Percentiles rank a stretch among this genome's conserved stretches.
Evolutionary conservation across 2,888 invertebrate genomes (phyloP).

Genomic region (Nesidiocoris tenuis): DNA sequence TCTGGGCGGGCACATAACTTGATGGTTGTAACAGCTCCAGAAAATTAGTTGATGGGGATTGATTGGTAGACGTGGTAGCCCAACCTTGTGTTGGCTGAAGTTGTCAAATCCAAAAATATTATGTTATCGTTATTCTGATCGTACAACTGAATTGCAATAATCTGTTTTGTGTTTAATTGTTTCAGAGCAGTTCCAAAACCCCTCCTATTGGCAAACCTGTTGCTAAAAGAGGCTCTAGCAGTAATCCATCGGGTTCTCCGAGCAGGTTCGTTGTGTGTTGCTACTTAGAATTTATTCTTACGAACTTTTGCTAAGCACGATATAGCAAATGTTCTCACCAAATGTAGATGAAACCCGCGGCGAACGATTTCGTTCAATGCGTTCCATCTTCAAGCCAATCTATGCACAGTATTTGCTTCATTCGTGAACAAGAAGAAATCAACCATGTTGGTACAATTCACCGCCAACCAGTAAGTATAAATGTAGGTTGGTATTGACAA

Average conservation of each 20-base stretch:
- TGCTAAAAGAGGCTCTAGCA: constrained; percentile 48
- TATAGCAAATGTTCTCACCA: not conserved
- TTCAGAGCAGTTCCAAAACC: constrained; percentile 43
- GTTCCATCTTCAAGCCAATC: not conserved
- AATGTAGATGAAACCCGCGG: not conserved
- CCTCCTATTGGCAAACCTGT: constrained; percentile 45
- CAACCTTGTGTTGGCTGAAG: too few species aligned
- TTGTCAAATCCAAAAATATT: too few species aligned
- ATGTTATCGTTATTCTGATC: too few species aligned
- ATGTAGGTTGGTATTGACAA: not conserved
- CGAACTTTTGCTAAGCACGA: not conserved
- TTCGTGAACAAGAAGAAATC: not conserved
- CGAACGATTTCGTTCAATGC: not conserved
- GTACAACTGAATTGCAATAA: too few species aligned
- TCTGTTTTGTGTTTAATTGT: too few species aligned
- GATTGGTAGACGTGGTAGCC: too few species aligned
- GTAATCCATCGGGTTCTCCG: constrained; percentile 49
- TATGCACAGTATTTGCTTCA: not conserved
- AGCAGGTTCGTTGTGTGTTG: constrained; percentile 49
- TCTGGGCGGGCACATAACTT: too few species aligned
- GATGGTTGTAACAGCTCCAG: too few species aligned
- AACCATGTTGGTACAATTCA: not conserved
- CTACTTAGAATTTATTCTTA: not conserved
- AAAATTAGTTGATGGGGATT: too few species aligned
- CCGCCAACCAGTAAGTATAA: not conserved